phyloP scores from a whole-genome alignment of 35 echinoderm and acorn worm genomes.

The Strongylocentrotus purpuratus region DNA sequence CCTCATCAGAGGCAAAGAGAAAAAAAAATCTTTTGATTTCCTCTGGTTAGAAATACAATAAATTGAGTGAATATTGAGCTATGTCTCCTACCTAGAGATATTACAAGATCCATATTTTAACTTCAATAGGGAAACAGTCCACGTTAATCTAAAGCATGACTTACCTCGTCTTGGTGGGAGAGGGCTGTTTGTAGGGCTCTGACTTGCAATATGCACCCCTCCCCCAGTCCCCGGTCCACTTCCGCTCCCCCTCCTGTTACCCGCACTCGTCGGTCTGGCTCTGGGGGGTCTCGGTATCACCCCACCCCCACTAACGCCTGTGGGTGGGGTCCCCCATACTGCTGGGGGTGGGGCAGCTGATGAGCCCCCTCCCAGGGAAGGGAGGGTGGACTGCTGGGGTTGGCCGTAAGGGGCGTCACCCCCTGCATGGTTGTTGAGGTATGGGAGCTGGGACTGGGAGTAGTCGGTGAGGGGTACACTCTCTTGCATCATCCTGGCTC shows the following conservation, averaged over 20 bases:
- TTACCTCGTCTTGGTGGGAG: constrained; percentile 88
- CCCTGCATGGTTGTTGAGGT: constrained; percentile 52
- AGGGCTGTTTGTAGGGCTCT: constrained; percentile 84
- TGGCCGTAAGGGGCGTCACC: constrained; percentile 35
- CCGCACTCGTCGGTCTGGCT: constrained; percentile 91
- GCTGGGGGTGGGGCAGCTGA: constrained; percentile 41
- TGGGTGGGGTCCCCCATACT: constrained; percentile 46
- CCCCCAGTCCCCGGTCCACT: constrained; percentile 46
- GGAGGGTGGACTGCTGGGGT: constrained; percentile 61
- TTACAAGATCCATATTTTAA: too few relatives aligned
- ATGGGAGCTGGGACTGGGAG: constrained; percentile 61
- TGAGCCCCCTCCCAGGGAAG: constrained; percentile 37
- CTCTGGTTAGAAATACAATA: too few relatives aligned
- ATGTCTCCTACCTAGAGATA: too few relatives aligned
- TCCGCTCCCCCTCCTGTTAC: constrained; percentile 73
- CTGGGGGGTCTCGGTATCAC: constrained; percentile 90
- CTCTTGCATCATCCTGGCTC: constrained; percentile 63
- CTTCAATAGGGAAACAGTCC: neutral
- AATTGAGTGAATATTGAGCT: too few relatives aligned
- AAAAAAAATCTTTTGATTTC: too few relatives aligned
- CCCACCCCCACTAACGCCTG: constrained; percentile 37
- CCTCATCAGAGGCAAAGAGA: too few relatives aligned
- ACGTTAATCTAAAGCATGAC: neutral
- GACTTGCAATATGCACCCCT: constrained; percentile 29
- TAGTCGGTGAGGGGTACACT: constrained; percentile 61